Conservation (phyloP, 2,888 invertebrate species). For the Tenthredo livida region DNA sequence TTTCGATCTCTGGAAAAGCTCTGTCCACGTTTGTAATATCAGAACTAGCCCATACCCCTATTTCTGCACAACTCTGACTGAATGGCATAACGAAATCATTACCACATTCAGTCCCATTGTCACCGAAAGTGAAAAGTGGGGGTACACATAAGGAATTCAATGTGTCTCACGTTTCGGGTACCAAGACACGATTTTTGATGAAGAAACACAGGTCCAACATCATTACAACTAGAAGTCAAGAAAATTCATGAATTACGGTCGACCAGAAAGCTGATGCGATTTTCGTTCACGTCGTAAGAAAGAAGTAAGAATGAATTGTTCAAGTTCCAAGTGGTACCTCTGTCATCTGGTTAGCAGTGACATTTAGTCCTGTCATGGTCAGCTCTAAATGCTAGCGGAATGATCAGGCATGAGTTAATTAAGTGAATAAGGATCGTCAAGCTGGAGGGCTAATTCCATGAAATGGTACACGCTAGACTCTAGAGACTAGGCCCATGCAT, state of each 20-base stretch:
- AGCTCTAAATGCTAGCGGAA: background rate
- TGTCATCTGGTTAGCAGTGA: background rate
- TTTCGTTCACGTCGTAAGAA: background rate
- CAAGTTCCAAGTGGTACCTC: background rate
- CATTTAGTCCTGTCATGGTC: background rate
- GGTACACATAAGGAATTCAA: no score
- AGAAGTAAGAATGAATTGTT: background rate
- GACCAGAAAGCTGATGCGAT: background rate
- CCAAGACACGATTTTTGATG: background rate
- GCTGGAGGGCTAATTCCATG: background rate
- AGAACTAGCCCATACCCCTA: background rate
- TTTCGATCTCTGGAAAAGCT: conserved; percentile 18
- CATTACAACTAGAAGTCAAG: background rate
- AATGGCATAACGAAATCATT: background rate
- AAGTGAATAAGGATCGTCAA: background rate
- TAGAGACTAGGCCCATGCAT: background rate
- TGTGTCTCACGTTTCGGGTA: no score
- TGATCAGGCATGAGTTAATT: background rate
- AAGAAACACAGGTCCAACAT: background rate
- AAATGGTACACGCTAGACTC: conserved; percentile 13
- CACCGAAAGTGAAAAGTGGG: background rate
- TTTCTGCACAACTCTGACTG: background rate
- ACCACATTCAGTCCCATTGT: background rate
- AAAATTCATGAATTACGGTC: background rate
- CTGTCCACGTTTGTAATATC: background rate